A percentile compares a stretch with the other conserved stretches of the same genome.
Conservation (phyloP, 2,888 invertebrate genomes). For the Aphodius sticticus region DNA sequence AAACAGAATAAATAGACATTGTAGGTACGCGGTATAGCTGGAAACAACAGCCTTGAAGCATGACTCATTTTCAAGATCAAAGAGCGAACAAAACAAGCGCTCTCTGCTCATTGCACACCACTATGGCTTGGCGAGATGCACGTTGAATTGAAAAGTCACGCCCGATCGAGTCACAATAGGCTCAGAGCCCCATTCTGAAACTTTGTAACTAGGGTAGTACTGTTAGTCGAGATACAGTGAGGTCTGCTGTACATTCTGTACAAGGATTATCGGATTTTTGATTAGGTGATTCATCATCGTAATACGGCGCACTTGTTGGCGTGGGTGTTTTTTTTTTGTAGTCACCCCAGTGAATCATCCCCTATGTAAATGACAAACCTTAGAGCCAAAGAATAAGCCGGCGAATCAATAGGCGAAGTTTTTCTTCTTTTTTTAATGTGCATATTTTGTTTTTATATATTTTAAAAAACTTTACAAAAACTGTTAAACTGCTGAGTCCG, state of each 20-base stretch:
- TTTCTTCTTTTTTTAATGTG: no score
- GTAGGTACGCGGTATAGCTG: neutral
- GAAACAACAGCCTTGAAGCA: neutral
- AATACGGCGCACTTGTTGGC: neutral
- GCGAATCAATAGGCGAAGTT: neutral
- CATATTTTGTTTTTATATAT: no score
- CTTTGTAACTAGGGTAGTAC: neutral
- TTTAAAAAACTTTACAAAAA: no score
- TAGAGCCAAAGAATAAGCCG: neutral
- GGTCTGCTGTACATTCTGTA: neutral
- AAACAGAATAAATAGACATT: no score
- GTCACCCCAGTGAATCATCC: neutral
- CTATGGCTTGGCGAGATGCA: neutral
- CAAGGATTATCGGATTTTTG: neutral
- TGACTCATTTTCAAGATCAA: conserved; percentile 4
- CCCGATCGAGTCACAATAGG: neutral
- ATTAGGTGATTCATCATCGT: neutral
- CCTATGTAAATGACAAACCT: neutral
- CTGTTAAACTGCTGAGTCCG: no score
- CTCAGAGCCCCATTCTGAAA: neutral
- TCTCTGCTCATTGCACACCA: neutral
- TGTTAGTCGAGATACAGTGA: neutral
- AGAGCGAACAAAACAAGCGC: neutral
- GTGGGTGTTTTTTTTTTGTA: neutral
- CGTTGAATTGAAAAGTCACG: neutral